These are phyloP conservation scores for Agriopis aurantiaria DNA, from an alignment of 2,888 invertebrate genomes.

Conservation along the genomic window DNA sequence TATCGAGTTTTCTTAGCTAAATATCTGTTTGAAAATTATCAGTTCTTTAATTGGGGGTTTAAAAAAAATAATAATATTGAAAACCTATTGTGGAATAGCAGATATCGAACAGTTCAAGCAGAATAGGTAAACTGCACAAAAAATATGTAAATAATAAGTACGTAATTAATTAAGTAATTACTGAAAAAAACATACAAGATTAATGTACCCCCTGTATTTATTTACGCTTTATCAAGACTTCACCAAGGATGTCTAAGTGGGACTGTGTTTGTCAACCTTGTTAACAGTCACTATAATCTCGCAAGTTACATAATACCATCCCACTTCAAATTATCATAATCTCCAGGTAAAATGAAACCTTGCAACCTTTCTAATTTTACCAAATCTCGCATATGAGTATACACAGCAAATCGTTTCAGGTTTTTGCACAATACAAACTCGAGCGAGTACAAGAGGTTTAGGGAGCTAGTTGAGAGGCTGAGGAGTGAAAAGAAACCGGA, in stretches of 20 bases:
- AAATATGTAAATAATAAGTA: too few relatives aligned
- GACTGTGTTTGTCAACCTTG: constrained; percentile 34
- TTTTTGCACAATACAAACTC: constrained; percentile 80
- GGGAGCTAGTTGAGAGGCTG: constrained; percentile 72
- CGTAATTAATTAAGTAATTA: too few relatives aligned
- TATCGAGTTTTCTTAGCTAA: too few relatives aligned
- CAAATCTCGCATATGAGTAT: constrained; percentile 52
- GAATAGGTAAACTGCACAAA: too few relatives aligned
- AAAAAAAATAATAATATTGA: too few relatives aligned
- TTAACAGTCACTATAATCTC: not conserved
- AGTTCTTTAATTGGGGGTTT: too few relatives aligned
- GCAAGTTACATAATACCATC: constrained; percentile 29
- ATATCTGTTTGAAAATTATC: too few relatives aligned
- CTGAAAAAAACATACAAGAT: too few relatives aligned
- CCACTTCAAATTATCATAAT: constrained; percentile 25
- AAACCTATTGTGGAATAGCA: too few relatives aligned
- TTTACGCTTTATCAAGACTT: constrained; percentile 39
- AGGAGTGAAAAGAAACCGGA: constrained; percentile 67
- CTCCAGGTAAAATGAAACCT: constrained; percentile 67
- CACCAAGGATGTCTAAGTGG: constrained; percentile 49
- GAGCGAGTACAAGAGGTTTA: constrained; percentile 79
- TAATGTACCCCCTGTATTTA: constrained; percentile 14
- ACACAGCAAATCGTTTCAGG: constrained; percentile 68
- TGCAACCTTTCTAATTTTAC: constrained; percentile 64
- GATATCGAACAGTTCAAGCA: too few relatives aligned